A percentile compares a stretch with the other conserved stretches of the same genome.
phyloP scores from a whole-genome alignment of 2,797 vertebrate genomes.

The Coracias cyanogaster region DNA sequence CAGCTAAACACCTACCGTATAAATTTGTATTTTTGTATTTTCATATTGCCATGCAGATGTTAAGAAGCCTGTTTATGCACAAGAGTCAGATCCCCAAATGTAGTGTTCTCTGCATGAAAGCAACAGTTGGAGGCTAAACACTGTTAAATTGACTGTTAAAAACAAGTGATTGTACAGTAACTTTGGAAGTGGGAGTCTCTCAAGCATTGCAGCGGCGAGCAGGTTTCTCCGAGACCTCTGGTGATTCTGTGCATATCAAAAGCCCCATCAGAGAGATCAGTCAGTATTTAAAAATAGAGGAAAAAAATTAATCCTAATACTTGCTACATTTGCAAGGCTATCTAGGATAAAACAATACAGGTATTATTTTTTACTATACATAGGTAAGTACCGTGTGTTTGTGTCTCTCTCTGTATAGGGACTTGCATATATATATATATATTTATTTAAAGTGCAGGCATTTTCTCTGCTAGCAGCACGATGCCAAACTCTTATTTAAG shows the following conservation, averaged over 20 bases:
- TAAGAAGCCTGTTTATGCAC: background rate
- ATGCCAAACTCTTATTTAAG: background rate
- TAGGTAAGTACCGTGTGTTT: background rate
- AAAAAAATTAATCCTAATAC: background rate
- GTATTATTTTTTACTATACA: background rate
- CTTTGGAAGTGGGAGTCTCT: slow-evolving; percentile 8
- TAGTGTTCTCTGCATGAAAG: background rate
- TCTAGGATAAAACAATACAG: background rate
- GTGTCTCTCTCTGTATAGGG: accelerated
- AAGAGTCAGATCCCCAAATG: background rate
- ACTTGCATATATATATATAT: background rate
- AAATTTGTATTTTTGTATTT: background rate
- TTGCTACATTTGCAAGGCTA: background rate
- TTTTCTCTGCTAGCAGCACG: background rate
- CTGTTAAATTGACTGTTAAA: background rate
- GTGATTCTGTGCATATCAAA: background rate
- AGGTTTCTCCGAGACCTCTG: background rate
- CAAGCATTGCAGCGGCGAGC: background rate
- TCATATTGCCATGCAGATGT: background rate
- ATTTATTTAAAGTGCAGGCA: background rate
- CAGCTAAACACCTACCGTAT: background rate
- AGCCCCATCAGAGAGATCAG: background rate
- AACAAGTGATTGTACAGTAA: background rate
- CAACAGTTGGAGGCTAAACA: slow-evolving; percentile 17
- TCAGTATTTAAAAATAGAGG: background rate